These are phyloP conservation scores for Drosophila punjabiensis DNA, from an alignment of 1,140 invertebrate genomes.

Conservation along the genomic window DNA sequence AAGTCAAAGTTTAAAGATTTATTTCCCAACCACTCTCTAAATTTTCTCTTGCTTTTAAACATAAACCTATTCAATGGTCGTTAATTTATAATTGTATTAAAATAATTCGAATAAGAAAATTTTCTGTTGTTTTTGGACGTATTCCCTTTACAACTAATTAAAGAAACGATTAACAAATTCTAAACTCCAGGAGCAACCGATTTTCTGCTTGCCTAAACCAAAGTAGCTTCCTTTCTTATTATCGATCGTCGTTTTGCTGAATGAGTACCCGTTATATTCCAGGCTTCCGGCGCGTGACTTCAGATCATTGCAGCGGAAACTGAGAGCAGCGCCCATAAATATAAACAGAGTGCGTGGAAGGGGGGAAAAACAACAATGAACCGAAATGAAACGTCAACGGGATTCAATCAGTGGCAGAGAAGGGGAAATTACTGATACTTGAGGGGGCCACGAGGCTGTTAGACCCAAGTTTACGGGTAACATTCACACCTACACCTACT, in stretches of 20 bases:
- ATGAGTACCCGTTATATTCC: constrained; percentile 19
- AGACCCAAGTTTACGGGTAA: constrained; percentile 21
- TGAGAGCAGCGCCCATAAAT: constrained; percentile 39
- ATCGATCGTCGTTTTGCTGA: constrained; percentile 13
- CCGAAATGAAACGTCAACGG: constrained; percentile 38
- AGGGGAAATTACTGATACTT: constrained; percentile 2
- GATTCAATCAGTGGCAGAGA: constrained; percentile 23
- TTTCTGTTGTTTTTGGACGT: background rate
- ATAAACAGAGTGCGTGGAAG: constrained; percentile 25
- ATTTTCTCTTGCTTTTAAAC: too few species aligned
- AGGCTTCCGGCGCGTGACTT: constrained; percentile 54
- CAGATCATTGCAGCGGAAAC: constrained; percentile 48
- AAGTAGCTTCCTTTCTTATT: constrained; percentile 2
- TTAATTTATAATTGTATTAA: too few species aligned
- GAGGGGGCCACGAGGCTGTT: constrained; percentile 2
- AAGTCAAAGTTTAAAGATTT: background rate
- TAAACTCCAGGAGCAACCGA: background rate
- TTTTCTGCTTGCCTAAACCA: background rate
- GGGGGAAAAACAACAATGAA: constrained; percentile 10
- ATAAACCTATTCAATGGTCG: too few species aligned
- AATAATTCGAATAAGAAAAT: background rate
- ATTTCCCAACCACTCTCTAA: too few species aligned
- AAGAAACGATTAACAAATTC: too few species aligned
- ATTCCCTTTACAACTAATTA: too few species aligned
- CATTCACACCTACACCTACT: constrained; percentile 33